Base-by-base conservation (phyloP, 2,888 invertebrate genomes). In the Caenorhabditis doughertyi region DNA sequence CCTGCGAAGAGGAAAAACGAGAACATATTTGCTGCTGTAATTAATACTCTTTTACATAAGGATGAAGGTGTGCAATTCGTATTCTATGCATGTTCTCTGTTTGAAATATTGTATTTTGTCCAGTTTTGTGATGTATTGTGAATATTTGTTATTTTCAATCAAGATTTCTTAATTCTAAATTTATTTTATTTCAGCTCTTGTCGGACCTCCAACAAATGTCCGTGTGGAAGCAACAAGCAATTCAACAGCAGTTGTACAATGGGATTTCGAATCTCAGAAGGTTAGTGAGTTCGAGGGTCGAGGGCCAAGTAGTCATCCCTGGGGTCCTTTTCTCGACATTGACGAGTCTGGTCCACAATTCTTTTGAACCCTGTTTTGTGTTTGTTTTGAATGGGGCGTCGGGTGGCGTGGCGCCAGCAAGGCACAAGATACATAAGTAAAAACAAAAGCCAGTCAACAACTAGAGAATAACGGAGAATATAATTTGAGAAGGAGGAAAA, bases 141-240 rank as follows among this genome's bases (percentile, higher is more conserved):
- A 9, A 32, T 35, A 11, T 21, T 44, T 25, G 2, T 5, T 16
- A 1, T 27, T 35, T 18, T 21, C 44, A 39, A 18, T 29, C 18
- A 18, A 51, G 5, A 27, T 23, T 29, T 47, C 18, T 7, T 16
- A 55, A n/a, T n/a, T n/a, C 25, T 47, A 25, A 62, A 67, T n/a
- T 42, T 35, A 7, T 25, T 32, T 5, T 53, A 79, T 90, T 90
- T 83, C 85, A 91, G 91, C 91, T 27, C 84, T 90, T 16, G 90
- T 91, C 71, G 90, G 90, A 29, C 90, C 91, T 27, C 91, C 91
- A 16, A 81, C 87, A 5, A 91, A 91, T 70, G 90, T 91, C 29
- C 84, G 88, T 21, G 90, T 90, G 4, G 89, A 91, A 79, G 89
- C 91, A 3, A 87, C 89, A 9, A 87, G 89, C 32, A 90, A 91